Percentiles rank a stretch among this genome's conserved stretches.
These are phyloP conservation scores for Diadromus collaris DNA, from an alignment of 2,888 invertebrate species.

Conservation along the genomic window DNA sequence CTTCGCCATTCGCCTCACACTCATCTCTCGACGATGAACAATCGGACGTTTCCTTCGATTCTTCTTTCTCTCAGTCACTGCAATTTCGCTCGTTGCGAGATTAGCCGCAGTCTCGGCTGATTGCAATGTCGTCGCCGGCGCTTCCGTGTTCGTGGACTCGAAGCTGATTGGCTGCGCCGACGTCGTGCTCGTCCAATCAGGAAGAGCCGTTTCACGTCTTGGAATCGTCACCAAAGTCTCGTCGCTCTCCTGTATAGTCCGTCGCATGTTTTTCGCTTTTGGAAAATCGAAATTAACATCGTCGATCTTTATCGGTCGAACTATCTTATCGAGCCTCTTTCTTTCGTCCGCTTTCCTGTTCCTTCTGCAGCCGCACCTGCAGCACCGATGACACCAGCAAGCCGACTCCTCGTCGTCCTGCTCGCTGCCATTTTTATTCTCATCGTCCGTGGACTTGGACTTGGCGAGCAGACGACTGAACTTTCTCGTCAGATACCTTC, in stretches of 20 bases:
- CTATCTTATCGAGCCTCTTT: slow-evolving; percentile 7
- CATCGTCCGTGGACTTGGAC: background rate
- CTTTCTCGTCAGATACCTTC: background rate
- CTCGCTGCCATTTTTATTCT: background rate
- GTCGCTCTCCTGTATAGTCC: background rate
- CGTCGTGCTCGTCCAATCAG: background rate
- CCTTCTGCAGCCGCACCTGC: slow-evolving; percentile 27
- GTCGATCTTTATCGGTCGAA: background rate
- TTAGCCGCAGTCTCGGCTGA: background rate
- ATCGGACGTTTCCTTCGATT: slow-evolving; percentile 8
- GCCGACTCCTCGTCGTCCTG: slow-evolving; percentile 5
- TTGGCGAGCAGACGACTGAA: slow-evolving; percentile 39
- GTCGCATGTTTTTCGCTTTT: slow-evolving; percentile 3
- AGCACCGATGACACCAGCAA: slow-evolving; percentile 11
- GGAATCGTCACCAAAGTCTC: background rate
- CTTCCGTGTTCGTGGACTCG: background rate
- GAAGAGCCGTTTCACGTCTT: background rate
- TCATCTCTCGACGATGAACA: background rate
- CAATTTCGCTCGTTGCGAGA: background rate
- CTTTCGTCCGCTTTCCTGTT: background rate
- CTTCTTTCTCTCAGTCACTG: background rate
- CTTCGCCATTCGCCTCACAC: background rate
- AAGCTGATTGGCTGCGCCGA: slow-evolving; percentile 3
- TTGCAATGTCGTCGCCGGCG: slow-evolving; percentile 15
- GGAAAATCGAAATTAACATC: background rate